A percentile compares a stretch with the other conserved stretches of the same genome.
phyloP scores from a whole-genome alignment of 2,888 invertebrate species.

The Xylophagus ater region DNA sequence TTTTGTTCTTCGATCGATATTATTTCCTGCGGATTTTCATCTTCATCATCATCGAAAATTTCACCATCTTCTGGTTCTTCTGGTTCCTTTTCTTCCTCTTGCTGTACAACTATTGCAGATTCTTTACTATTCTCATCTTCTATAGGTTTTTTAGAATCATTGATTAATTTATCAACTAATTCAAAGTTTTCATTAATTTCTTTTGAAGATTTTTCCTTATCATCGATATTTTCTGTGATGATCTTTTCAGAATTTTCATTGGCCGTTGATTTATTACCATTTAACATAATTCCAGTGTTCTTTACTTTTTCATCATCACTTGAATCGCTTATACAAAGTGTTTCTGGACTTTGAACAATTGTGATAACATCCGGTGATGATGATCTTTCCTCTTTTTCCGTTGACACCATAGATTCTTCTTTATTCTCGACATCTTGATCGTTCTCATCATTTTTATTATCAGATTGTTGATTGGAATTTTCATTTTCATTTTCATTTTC shows the following conservation, averaged over 20 bases:
- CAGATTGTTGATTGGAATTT: too few relatives aligned
- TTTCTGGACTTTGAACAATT: slow-evolving; percentile 39
- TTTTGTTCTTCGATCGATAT: slow-evolving; percentile 38
- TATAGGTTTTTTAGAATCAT: not conserved
- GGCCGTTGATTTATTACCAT: not conserved
- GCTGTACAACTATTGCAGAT: slow-evolving; percentile 1
- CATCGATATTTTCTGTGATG: not conserved
- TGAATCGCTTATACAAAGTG: slow-evolving; percentile 44
- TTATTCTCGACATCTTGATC: slow-evolving; percentile 2
- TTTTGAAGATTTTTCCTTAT: not conserved
- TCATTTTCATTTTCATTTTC: not conserved
- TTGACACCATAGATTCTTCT: not conserved
- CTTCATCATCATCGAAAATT: slow-evolving; percentile 15
- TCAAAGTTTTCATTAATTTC: too few relatives aligned
- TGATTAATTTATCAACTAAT: too few relatives aligned
- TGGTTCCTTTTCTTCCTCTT: slow-evolving; percentile 4
- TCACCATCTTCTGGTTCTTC: slow-evolving; percentile 16
- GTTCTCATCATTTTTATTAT: not conserved
- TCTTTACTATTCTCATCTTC: slow-evolving; percentile 5
- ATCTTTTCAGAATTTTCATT: not conserved
- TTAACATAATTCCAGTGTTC: not conserved
- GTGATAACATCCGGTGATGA: slow-evolving; percentile 38
- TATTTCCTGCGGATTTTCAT: slow-evolving; percentile 11
- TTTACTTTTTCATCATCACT: slow-evolving; percentile 34
- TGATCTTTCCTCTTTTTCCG: slow-evolving; percentile 24